These are phyloP conservation scores for Rhabdomys pumilio DNA, from an alignment of 2,797 vertebrate species.

Conservation along the genomic window DNA sequence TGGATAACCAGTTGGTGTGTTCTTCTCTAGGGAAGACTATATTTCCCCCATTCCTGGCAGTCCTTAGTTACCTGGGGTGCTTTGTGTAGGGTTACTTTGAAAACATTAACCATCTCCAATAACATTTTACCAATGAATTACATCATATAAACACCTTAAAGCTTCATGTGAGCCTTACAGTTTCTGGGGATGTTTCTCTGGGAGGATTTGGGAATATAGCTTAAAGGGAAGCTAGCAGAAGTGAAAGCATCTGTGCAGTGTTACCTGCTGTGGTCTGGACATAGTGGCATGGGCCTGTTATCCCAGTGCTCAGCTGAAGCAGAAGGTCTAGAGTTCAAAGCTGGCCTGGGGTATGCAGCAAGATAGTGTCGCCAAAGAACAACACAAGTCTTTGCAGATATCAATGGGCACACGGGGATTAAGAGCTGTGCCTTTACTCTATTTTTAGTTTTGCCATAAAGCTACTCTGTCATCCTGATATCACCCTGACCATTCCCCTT, in stretches of 20 bases:
- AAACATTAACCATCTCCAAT: constrained; percentile 10
- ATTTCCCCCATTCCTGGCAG: background rate
- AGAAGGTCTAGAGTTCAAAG: background rate
- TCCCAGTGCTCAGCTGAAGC: background rate
- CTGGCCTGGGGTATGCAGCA: background rate
- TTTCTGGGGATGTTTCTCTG: constrained; percentile 27
- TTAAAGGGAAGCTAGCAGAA: constrained; percentile 39
- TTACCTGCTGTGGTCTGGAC: background rate
- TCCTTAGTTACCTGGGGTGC: background rate
- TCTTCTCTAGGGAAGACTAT: background rate
- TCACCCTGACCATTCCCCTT: constrained; percentile 57
- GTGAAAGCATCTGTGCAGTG: constrained; percentile 7
- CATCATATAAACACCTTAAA: constrained; percentile 21
- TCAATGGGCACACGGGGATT: constrained; percentile 13
- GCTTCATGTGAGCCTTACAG: background rate
- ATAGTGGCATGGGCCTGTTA: background rate
- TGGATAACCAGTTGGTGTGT: background rate
- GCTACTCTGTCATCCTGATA: constrained; percentile 12
- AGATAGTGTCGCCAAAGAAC: background rate
- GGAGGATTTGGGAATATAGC: constrained; percentile 40
- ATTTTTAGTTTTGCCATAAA: constrained; percentile 38
- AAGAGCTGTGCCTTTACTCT: constrained; percentile 46
- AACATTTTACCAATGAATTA: constrained; percentile 69
- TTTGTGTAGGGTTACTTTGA: background rate
- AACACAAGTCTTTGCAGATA: background rate